Evolutionary conservation across 2,888 invertebrate species (phyloP).

Genomic region (Tipula lateralis): DNA sequence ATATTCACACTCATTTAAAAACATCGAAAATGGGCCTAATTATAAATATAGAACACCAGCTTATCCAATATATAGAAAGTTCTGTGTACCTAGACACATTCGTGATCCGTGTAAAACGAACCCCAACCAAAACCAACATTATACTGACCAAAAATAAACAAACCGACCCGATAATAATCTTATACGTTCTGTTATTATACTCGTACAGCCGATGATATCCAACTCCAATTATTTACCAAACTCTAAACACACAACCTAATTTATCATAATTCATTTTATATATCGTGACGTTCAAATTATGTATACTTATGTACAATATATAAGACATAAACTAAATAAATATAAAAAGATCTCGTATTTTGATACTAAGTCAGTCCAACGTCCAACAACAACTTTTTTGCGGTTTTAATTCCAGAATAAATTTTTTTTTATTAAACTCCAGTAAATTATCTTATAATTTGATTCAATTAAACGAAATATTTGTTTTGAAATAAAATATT

Average conservation of each 20-base stretch:
- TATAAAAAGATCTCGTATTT: neutral
- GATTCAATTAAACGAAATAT: neutral
- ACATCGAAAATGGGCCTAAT: neutral
- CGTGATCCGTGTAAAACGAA: neutral
- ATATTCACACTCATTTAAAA: neutral
- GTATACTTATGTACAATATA: no score
- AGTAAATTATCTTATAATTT: neutral
- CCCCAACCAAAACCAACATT: neutral
- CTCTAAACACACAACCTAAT: neutral
- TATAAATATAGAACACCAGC: no score
- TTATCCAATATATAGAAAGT: no score
- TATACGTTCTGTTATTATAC: neutral
- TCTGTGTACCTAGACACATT: neutral
- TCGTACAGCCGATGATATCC: neutral
- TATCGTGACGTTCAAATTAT: neutral
- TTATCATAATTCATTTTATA: slow-evolving; percentile 11
- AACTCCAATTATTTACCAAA: neutral
- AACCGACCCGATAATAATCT: neutral
- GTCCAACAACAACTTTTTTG: neutral
- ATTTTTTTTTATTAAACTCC: neutral
- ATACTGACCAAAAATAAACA: neutral
- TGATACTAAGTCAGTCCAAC: neutral
- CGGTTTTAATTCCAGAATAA: neutral
- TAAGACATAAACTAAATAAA: neutral
- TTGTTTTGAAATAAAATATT: neutral